Evolutionary conservation across 2,888 invertebrate genomes (phyloP).

Genomic region (Thalpophila matura): DNA sequence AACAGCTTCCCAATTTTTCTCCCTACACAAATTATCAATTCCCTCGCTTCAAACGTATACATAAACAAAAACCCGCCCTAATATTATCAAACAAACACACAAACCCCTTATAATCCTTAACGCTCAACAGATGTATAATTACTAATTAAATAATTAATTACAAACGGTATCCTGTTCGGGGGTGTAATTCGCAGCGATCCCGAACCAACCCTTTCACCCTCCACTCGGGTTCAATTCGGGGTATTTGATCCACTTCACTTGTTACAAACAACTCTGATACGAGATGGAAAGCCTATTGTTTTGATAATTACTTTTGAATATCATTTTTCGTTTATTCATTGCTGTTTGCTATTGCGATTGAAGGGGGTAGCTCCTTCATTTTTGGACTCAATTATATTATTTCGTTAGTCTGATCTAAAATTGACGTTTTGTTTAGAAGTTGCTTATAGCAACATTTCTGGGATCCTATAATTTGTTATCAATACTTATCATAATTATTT

Average conservation of each 20-base stretch:
- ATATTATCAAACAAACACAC: slow-evolving; percentile 47
- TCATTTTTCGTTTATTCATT: slow-evolving; percentile 34
- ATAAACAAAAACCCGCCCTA: slow-evolving; percentile 41
- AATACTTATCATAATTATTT: too few species aligned
- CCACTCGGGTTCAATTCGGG: slow-evolving; percentile 33
- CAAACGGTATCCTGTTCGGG: slow-evolving; percentile 59
- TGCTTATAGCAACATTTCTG: too few species aligned
- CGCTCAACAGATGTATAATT: slow-evolving; percentile 61
- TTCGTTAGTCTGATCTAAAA: not conserved
- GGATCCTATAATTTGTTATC: too few species aligned
- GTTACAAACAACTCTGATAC: slow-evolving; percentile 51
- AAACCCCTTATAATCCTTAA: slow-evolving; percentile 58
- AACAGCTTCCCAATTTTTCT: slow-evolving; percentile 1
- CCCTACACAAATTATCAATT: slow-evolving; percentile 8
- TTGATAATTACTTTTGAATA: slow-evolving; percentile 39
- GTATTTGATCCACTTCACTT: slow-evolving; percentile 58
- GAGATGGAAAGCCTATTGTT: slow-evolving; percentile 32
- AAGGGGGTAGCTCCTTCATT: slow-evolving; percentile 1
- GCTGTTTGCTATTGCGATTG: not conserved
- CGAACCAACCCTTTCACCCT: slow-evolving; percentile 48
- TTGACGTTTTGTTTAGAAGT: not conserved
- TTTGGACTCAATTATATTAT: not conserved
- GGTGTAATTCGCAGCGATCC: slow-evolving; percentile 50
- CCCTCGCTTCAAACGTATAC: slow-evolving; percentile 18
- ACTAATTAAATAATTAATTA: slow-evolving; percentile 71